Percentiles rank a stretch among this genome's conserved stretches.
phyloP scores from a whole-genome alignment of 2,113 vertebrate genomes.

The Propithecus coquereli region DNA sequence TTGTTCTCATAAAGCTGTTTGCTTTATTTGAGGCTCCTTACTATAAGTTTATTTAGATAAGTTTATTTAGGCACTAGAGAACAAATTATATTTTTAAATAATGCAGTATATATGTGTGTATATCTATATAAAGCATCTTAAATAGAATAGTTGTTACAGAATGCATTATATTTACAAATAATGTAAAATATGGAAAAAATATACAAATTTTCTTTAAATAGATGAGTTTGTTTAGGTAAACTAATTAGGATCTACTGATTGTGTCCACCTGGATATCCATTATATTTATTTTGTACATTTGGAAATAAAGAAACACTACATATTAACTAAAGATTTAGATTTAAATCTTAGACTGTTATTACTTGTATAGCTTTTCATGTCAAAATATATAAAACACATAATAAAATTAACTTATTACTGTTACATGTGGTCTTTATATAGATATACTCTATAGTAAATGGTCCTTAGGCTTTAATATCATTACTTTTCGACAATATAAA shows the following conservation, averaged over 20 bases:
- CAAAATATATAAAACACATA: neutral
- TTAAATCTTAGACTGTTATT: neutral
- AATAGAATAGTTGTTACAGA: neutral
- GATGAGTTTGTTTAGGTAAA: neutral
- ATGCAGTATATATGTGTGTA: neutral
- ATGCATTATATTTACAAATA: constrained; percentile 22
- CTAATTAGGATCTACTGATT: constrained; percentile 20
- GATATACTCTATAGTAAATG: neutral
- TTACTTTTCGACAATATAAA: neutral
- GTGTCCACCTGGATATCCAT: neutral
- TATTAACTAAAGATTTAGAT: constrained; percentile 47
- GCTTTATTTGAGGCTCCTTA: neutral
- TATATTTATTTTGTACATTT: constrained; percentile 27
- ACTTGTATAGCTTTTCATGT: constrained; percentile 13
- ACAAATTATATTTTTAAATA: constrained; percentile 38
- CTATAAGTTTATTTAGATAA: neutral
- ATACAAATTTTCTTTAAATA: neutral
- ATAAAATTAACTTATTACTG: neutral
- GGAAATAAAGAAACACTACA: neutral
- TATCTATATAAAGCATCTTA: neutral
- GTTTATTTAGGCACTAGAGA: neutral
- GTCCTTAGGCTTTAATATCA: constrained; percentile 9
- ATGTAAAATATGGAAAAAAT: constrained; percentile 15
- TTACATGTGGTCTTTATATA: neutral
- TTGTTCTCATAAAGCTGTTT: neutral